Base-by-base conservation (phyloP, 2,113 vertebrate species). In the Leiothrix lutea region DNA sequence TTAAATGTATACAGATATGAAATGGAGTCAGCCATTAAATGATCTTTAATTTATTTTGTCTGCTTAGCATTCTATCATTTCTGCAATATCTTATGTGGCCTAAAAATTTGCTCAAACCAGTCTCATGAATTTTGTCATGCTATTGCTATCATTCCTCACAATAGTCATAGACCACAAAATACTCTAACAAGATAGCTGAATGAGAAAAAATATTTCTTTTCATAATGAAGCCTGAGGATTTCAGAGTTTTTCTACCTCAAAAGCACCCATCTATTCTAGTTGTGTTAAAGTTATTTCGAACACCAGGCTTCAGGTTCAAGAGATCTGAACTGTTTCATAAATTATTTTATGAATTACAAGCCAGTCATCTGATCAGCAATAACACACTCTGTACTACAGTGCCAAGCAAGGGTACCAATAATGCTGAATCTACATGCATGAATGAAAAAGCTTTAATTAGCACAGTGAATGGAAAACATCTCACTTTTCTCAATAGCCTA, bases 371-470 rank as follows among this genome's bases (percentile, higher is more conserved):
- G 65, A 94, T 91, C 19, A 3, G 89, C 66, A 75, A 51, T 79
- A 81, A 85, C 50, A 64, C n/a, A 17, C 33, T 54, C 58, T 91
- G 86, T 65, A 21, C 50, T 87, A n/a, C 58, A 61, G 57, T 80
- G 86, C 73, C 66, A 87, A 57, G 78, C 73, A 90, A 95, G n/a
- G 62, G 36, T 35, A 72, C 57, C 61, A 90, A 67, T 83, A 88
- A 83, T 66, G 66, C 26, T 81, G 78, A 64, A 79, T 74, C 65
- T 91, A 74, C 57, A 75, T 64, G 58, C 85, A 80, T n/a, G 42
- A 95, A 78, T 74, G 67, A 56, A 92, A 93, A 88, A 80, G 35
- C 29, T 87, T 72, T 95, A 91, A 91, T 88, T 92, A 95, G 82
- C 62, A 48, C 53, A 82, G 58, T 29, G 80, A 92, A 90, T 81